Base-by-base conservation (phyloP, 2,888 invertebrate genomes). In the Trilocha varians region DNA sequence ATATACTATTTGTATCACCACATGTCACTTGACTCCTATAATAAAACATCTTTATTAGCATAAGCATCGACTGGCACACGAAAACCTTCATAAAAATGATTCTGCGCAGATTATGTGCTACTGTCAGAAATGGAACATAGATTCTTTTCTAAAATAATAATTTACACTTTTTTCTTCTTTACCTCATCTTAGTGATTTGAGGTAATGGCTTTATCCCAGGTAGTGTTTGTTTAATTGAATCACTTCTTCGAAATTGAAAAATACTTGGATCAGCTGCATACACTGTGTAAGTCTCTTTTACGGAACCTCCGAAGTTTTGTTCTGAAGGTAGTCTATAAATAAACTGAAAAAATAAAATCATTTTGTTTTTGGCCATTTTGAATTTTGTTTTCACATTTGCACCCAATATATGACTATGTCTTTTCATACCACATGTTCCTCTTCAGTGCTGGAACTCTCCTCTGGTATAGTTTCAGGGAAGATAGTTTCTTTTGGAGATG, bases 391-490 rank as follows among this genome's bases (percentile, higher is more conserved):
- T 3, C 13, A 13, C 32, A 32, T 14, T 38, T 18, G 4, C 8
- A 18, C 8, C 8, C 4, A 18, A 5, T 5, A 18, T 18, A 18
- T 18, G 4, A 5, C 18, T 4, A 18, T 18, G 5, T 3, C 2
- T 25, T 25, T 25, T 25, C 11, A 25, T 70, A 90, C 95, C 62
- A 96, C 95, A 69, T 96, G 95, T 70, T 96, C 96, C 65, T 96
- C 96, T 75, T 96, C 96, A 41, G 95, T 92, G 59, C 95, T 96
- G 3, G 96, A 96, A 64, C 94, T 95, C 74, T 96, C 96, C 78
- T 96, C 96, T 0, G 96, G 96, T 56, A 96, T 96, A 5, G 96
- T 96, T 87, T 96, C 96, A 8, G 96, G 96, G 66, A 96, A 95
- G 43, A 91, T 91, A 13, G 93, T 94, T 49, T 95, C 95, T 71